A percentile compares a stretch with the other conserved stretches of the same genome.
Conservation (phyloP, 2,888 invertebrate species). For the Diploptera punctata region DNA sequence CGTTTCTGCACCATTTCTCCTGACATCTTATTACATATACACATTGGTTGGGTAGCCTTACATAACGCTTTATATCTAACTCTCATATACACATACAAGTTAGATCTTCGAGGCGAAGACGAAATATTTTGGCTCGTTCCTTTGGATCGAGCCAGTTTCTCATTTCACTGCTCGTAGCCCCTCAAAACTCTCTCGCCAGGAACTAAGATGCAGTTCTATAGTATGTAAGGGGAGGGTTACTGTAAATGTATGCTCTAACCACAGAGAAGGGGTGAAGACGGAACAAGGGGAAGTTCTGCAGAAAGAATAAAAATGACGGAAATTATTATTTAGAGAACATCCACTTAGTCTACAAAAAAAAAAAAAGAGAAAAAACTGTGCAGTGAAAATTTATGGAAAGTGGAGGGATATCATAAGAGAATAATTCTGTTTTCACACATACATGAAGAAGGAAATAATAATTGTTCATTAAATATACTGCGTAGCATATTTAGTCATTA, state of each 20-base stretch:
- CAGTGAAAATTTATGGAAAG: too few relatives aligned
- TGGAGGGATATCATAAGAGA: too few relatives aligned
- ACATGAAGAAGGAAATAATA: too few relatives aligned
- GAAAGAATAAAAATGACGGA: constrained; percentile 1
- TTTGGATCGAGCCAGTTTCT: too few relatives aligned
- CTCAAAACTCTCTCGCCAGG: not conserved
- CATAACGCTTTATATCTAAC: not conserved
- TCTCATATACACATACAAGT: not conserved
- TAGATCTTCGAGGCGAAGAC: not conserved
- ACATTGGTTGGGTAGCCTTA: constrained; percentile 33
- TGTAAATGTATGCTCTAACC: not conserved
- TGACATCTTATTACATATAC: constrained; percentile 37
- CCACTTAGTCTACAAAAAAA: too few relatives aligned
- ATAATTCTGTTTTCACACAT: too few relatives aligned
- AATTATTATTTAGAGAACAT: not conserved
- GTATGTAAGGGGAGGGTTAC: too few relatives aligned
- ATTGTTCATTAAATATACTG: too few relatives aligned
- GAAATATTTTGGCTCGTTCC: too few relatives aligned
- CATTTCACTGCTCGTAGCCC: not conserved
- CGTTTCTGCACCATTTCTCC: constrained; percentile 42
- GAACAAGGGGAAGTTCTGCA: not conserved
- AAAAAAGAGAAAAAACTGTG: too few relatives aligned
- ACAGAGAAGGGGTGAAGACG: constrained; percentile 16
- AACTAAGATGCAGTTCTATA: constrained; percentile 1
- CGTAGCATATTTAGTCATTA: too few relatives aligned